phyloP scores from a whole-genome alignment of 2,113 vertebrate genomes.

The Spermophilus dauricus region DNA sequence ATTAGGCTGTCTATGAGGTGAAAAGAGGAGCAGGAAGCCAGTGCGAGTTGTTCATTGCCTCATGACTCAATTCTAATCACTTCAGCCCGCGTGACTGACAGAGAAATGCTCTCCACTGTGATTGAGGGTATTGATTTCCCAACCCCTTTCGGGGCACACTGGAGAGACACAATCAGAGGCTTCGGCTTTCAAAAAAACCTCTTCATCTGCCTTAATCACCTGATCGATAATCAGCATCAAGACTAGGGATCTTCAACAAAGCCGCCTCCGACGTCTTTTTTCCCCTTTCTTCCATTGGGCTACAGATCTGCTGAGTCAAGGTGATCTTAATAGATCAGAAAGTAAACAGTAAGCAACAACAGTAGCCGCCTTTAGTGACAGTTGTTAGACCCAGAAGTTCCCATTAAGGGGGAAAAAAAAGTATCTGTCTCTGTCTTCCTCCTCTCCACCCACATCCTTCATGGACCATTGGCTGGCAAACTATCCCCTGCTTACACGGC shows the following conservation, averaged over 20 bases:
- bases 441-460: conserved; percentile 87
- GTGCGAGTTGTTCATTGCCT: conserved; percentile 95
- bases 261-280: conserved; percentile 90
- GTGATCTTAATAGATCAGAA: conserved; percentile 92
- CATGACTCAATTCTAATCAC: conserved; percentile 98
- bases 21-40: conserved; percentile 91
- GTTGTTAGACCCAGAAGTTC: conserved; percentile 81
- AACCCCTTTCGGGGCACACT: conserved; percentile 92
- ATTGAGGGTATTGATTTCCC: conserved; percentile 98
- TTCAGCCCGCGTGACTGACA: conserved; percentile 96
- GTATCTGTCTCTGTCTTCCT: conserved; percentile 74
- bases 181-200: conserved; percentile 94
- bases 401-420: conserved; percentile 29
- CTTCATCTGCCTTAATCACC: conserved; percentile 99
- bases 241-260: conserved; percentile 92
- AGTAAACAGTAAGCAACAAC: conserved; percentile 89
- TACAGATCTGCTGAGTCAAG: conserved; percentile 98
- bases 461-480: conserved; percentile 93
- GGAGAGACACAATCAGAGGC: conserved; percentile 95
- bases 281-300: conserved; percentile 89
- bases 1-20: conserved; percentile 93
- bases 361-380: conserved; percentile 86
- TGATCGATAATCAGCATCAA: conserved; percentile 97
- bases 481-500: conserved; percentile 93
- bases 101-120: conserved; percentile 93